Conservation (phyloP, 2,797 vertebrate species). For the Artibeus jamaicensis region DNA sequence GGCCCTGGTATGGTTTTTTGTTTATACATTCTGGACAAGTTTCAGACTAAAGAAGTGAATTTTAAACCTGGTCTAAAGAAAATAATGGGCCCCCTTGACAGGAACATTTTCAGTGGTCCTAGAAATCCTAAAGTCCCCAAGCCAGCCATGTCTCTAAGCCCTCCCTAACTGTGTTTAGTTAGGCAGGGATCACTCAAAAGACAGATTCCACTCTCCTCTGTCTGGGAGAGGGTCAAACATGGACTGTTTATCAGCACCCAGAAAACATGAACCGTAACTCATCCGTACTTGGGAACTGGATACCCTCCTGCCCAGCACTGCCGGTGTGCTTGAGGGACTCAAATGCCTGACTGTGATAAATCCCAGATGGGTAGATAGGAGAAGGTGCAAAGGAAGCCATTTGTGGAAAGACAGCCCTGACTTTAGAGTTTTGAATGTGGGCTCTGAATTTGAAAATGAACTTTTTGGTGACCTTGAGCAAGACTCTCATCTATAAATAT, state of each 20-base stretch:
- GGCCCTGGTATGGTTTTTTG: not conserved
- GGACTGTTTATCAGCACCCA: not conserved
- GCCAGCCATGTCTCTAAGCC: not conserved
- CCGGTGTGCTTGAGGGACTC: not conserved
- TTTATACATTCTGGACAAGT: not conserved
- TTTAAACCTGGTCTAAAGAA: not conserved
- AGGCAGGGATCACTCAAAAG: not conserved
- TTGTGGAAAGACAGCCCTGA: not conserved
- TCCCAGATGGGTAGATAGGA: not conserved
- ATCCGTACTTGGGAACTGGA: not conserved
- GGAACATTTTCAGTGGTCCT: not conserved
- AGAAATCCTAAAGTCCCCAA: not conserved
- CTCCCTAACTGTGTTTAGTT: not conserved
- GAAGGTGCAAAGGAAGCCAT: not conserved
- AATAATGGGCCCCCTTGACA: not conserved
- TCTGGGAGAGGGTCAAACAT: not conserved
- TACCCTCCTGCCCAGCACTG: not conserved
- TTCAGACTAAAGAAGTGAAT: not conserved
- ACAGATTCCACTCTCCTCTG: not conserved
- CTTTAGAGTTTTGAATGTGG: not conserved
- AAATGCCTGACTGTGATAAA: not conserved
- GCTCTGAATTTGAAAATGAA: not conserved
- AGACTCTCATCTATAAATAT: too few relatives aligned
- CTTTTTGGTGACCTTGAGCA: not conserved
- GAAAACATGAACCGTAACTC: fast-evolving